Base-by-base conservation (phyloP, 1,140 invertebrate genomes). In the Pseudachorutes palmiensis region DNA sequence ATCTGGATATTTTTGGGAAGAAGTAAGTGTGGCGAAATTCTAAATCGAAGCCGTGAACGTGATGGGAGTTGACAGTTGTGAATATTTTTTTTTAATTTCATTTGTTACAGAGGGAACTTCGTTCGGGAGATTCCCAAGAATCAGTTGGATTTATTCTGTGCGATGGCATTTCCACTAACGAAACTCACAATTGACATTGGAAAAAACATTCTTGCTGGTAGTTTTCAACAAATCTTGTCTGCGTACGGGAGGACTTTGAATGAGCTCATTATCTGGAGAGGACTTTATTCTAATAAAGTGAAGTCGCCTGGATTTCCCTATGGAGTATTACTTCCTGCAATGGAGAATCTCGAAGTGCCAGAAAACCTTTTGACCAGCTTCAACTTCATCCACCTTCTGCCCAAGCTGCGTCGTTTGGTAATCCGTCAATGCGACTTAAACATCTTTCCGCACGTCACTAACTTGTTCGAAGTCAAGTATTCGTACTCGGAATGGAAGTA, bases 181-280 rank as follows among this genome's bases (percentile, higher is more conserved):
- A 55, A 24, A 22, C 51, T 55, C 12, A 55, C 51, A 24, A 55
- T 55, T 55, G 51, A 55, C 51, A 55, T 55, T 55, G 51, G 51
- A 5, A 22, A 55, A 55, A 55, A 55, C 24, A 55, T 55, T 12
- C 36, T 45, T 9, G 36, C 36, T 9, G 36, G 36, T 12, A 45
- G 19, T 19, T 45, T 45, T 19, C 36, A 45, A 19, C 36, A 45
- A 19, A 12, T 55, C 9, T 22, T 55, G 12, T 24, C 5, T 9
- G 12, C 51, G 9, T 55, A 16, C 51, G 51, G 12, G 9, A 5
- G 9, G 9, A 55, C 51, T 24, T 24, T 55, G 12, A 55, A 16
- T 14, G 51, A 55, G 51, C 51, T 55, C 24, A 26, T 24, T 9
- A 55, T 55, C 24, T 55, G 51, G 51, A 9, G 51, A 5, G 51